These are phyloP conservation scores for Rhingia campestris DNA, from an alignment of 2,888 invertebrate species.

Conservation along the genomic window DNA sequence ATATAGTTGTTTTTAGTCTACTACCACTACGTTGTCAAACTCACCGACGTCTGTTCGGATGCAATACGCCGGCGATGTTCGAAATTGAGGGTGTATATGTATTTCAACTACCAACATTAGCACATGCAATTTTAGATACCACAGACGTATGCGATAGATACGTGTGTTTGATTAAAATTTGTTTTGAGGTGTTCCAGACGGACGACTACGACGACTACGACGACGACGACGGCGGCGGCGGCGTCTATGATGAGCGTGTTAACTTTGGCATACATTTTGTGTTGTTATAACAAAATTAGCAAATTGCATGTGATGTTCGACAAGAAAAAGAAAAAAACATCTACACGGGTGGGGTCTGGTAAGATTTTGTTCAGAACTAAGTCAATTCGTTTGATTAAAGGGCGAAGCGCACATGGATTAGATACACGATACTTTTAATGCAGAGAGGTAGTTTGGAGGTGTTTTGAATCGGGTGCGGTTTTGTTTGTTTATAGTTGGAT, in stretches of 20 bases:
- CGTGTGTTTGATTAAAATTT: slow-evolving; percentile 64
- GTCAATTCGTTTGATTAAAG: neutral
- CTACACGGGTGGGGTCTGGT: slow-evolving; percentile 47
- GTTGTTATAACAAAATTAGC: slow-evolving; percentile 48
- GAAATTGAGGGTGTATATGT: slow-evolving; percentile 8
- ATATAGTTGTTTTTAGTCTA: slow-evolving; percentile 14
- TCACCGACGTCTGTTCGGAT: slow-evolving; percentile 45
- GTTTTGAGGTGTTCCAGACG: slow-evolving; percentile 53
- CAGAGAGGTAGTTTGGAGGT: too few relatives aligned
- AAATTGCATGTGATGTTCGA: slow-evolving; percentile 50
- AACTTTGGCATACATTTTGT: slow-evolving; percentile 54
- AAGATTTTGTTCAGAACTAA: slow-evolving; percentile 16
- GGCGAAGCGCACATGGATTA: too few relatives aligned
- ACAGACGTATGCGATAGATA: neutral
- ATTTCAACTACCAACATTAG: neutral
- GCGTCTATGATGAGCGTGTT: slow-evolving; percentile 29
- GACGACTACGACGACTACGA: neutral
- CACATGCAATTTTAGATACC: slow-evolving; percentile 36
- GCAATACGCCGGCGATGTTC: slow-evolving; percentile 1
- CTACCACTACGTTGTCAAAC: slow-evolving; percentile 36
- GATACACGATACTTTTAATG: too few relatives aligned
- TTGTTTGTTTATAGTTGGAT: too few relatives aligned
- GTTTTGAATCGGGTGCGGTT: too few relatives aligned
- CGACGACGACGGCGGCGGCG: slow-evolving; percentile 1
- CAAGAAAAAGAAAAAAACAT: slow-evolving; percentile 1